A percentile compares a stretch with the other conserved stretches of the same genome.
phyloP scores from a whole-genome alignment of 2,888 invertebrate genomes.

The Plagodis pulveraria region DNA sequence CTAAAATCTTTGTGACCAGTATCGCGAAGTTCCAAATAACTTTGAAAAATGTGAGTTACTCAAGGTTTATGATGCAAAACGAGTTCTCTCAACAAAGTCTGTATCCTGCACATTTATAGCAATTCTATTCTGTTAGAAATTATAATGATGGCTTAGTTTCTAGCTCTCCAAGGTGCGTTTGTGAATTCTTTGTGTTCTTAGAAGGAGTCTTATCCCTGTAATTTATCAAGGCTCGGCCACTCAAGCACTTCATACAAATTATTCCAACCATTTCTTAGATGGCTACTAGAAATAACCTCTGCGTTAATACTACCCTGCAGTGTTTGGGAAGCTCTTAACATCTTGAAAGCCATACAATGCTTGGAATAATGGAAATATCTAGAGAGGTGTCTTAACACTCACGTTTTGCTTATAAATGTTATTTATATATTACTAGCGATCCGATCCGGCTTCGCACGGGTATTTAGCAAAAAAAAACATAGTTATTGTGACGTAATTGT shows the following conservation, averaged over 20 bases:
- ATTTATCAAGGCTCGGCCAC: conserved; percentile 53
- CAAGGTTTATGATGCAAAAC: neutral
- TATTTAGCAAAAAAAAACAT: too few relatives aligned
- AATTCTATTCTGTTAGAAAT: conserved; percentile 50
- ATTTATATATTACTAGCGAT: too few relatives aligned
- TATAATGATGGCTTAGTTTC: conserved; percentile 44
- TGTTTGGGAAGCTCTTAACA: too few relatives aligned
- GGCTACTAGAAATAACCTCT: conserved; percentile 37
- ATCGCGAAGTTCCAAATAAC: too few relatives aligned
- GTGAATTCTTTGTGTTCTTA: conserved; percentile 46
- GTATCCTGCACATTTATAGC: conserved; percentile 39
- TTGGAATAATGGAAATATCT: too few relatives aligned
- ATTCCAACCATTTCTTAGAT: conserved; percentile 65
- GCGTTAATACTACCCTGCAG: neutral
- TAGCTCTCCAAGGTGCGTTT: conserved; percentile 41
- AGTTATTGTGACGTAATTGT: too few relatives aligned
- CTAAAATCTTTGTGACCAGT: conserved; percentile 15
- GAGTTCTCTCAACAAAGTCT: conserved; percentile 13
- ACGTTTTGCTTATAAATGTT: too few relatives aligned
- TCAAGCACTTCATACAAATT: conserved; percentile 58
- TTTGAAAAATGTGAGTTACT: too few relatives aligned
- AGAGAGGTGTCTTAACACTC: too few relatives aligned
- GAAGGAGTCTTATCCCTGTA: conserved; percentile 50
- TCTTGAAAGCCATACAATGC: too few relatives aligned
- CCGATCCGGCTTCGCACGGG: too few relatives aligned